phyloP scores from a whole-genome alignment of 1,140 invertebrate genomes.

The Zaprionus ghesquierei region DNA sequence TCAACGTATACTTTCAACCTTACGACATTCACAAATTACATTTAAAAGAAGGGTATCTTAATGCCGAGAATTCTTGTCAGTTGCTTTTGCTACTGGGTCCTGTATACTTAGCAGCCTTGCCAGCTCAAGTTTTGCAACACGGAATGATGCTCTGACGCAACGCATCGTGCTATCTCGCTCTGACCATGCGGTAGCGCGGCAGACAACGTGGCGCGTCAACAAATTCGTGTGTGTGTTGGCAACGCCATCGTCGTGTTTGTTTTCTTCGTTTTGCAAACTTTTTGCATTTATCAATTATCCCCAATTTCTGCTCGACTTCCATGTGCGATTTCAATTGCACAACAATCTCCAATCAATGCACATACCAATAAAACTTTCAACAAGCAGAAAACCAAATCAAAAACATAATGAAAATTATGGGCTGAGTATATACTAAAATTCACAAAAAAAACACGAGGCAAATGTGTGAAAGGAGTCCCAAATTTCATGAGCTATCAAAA shows the following conservation, averaged over 20 bases:
- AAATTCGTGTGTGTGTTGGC: constrained; percentile 3
- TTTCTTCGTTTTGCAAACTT: constrained; percentile 25
- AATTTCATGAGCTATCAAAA: constrained; percentile 32
- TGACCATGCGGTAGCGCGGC: background rate
- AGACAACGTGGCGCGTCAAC: background rate
- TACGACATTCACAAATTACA: no score
- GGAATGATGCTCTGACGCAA: background rate
- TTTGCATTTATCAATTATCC: constrained; percentile 37
- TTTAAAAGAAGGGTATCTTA: no score
- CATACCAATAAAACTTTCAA: constrained; percentile 40
- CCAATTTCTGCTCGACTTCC: constrained; percentile 21
- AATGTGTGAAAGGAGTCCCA: no score
- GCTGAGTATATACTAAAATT: constrained; percentile 16
- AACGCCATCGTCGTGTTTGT: background rate
- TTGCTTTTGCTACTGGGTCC: background rate
- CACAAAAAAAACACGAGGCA: background rate
- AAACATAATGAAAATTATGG: background rate
- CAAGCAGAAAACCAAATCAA: background rate
- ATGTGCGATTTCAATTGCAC: constrained; percentile 19
- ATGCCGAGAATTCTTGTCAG: no score
- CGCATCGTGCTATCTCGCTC: background rate
- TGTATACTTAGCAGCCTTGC: background rate
- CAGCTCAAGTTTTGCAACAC: background rate
- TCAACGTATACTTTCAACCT: no score
- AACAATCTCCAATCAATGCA: constrained; percentile 45